phyloP scores from a whole-genome alignment of 2,888 invertebrate species.

The Drosophila putrida region DNA sequence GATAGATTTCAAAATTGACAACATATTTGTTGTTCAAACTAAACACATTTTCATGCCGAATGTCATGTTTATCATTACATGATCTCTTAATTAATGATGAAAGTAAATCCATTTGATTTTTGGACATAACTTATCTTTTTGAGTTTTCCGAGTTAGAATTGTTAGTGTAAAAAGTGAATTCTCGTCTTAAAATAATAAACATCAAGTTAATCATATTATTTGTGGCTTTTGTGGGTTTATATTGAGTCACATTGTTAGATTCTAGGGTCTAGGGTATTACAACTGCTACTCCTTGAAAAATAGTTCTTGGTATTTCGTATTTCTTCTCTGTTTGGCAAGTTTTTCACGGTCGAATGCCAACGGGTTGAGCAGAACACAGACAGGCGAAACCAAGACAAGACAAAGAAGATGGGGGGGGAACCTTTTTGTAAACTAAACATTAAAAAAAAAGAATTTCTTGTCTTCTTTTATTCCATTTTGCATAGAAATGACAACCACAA shows the following conservation, averaged over 20 bases:
- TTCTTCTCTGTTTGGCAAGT: conserved; percentile 41
- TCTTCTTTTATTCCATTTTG: conserved; percentile 37
- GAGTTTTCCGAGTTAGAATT: no score
- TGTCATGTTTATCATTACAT: no score
- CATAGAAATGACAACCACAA: conserved; percentile 69
- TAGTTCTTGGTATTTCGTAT: conserved; percentile 16
- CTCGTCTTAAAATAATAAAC: no score
- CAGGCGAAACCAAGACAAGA: conserved; percentile 27
- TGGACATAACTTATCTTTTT: no score
- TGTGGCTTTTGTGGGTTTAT: background rate
- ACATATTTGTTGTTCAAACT: no score
- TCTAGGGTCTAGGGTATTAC: background rate
- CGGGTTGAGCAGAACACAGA: conserved; percentile 18
- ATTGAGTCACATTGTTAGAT: background rate
- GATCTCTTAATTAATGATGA: no score
- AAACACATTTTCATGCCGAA: no score
- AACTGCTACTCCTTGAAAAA: background rate
- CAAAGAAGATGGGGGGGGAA: conserved; percentile 8
- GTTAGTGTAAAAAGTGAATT: no score
- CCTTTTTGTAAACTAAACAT: conserved; percentile 48
- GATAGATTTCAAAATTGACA: no score
- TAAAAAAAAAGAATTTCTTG: conserved; percentile 12
- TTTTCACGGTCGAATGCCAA: conserved; percentile 74
- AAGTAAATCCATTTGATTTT: no score
- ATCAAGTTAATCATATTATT: no score